These are phyloP conservation scores for Eupithecia insigniata DNA, from an alignment of 2,888 invertebrate species.

Conservation along the genomic window DNA sequence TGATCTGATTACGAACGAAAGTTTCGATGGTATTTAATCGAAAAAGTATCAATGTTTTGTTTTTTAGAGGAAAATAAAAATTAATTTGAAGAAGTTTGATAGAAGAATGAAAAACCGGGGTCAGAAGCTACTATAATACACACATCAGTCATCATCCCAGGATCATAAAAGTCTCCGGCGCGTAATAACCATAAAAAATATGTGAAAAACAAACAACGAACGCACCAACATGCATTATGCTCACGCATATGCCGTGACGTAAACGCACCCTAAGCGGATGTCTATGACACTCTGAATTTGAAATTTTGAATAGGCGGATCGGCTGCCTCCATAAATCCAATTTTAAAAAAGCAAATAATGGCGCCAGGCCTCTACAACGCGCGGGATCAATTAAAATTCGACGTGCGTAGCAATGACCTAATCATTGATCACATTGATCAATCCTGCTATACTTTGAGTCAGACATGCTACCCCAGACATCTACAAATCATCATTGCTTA, in stretches of 20 bases:
- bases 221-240: slow-evolving; percentile 47
- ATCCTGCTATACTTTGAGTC: neutral
- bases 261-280: slow-evolving; percentile 34
- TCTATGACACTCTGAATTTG: slow-evolving; percentile 27
- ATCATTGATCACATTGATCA: slow-evolving; percentile 4
- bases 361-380: slow-evolving; percentile 1
- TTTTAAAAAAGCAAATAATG: neutral
- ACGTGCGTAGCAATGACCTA: slow-evolving; percentile 1
- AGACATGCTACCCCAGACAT: neutral
- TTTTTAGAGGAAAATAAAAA: neutral
- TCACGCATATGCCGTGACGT: slow-evolving; percentile 44
- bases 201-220: slow-evolving; percentile 54
- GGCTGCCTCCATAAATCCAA: neutral
- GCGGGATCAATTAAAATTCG: slow-evolving; percentile 5
- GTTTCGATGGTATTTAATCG: neutral
- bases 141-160: slow-evolving; percentile 58
- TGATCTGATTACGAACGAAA: neutral
- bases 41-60: neutral
- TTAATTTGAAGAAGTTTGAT: neutral
- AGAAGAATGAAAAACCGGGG: neutral
- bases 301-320: slow-evolving; percentile 17
- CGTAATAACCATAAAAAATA: slow-evolving; percentile 63
- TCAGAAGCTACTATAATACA: neutral
- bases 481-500: neutral
- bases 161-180: slow-evolving; percentile 62